phyloP scores from a whole-genome alignment of 35 echinoderm and acorn worm species.

The Heliocidaris tuberculata region DNA sequence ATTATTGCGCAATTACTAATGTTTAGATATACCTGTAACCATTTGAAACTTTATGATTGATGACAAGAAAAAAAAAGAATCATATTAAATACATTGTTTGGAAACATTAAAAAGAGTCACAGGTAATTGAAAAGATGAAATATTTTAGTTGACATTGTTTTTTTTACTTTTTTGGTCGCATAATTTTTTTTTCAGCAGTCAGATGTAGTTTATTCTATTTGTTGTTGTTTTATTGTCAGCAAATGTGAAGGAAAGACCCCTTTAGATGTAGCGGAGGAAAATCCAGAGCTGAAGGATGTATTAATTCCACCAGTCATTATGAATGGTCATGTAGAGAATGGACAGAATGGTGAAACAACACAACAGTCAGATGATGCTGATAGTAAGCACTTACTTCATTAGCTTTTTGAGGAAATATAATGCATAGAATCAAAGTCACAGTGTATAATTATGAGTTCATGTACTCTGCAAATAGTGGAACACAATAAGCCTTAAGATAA shows the following conservation, averaged over 20 bases:
- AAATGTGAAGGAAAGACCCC: constrained; percentile 65
- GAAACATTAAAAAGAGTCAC: not conserved
- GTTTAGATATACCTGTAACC: not conserved
- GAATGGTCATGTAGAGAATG: constrained; percentile 5
- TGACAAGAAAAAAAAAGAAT: not conserved
- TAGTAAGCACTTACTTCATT: not conserved
- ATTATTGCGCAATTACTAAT: not conserved
- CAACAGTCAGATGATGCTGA: not conserved
- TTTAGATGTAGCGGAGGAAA: constrained; percentile 53
- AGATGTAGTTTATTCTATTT: not conserved
- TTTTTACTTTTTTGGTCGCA: not conserved
- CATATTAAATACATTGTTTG: not conserved
- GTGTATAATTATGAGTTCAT: too few relatives aligned
- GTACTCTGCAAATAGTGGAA: too few relatives aligned
- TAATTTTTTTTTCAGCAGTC: not conserved
- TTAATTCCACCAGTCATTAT: constrained; percentile 31
- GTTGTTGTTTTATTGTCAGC: constrained; percentile 38
- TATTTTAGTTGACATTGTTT: not conserved
- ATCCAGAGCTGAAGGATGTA: constrained; percentile 44
- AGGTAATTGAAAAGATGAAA: not conserved
- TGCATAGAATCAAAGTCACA: too few relatives aligned
- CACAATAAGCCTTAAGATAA: too few relatives aligned
- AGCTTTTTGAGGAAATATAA: not conserved
- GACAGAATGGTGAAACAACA: not conserved
- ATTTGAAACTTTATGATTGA: not conserved